A percentile compares a stretch with the other conserved stretches of the same genome.
Conservation (phyloP, 2,888 invertebrate genomes). For the Achlya flavicornis region DNA sequence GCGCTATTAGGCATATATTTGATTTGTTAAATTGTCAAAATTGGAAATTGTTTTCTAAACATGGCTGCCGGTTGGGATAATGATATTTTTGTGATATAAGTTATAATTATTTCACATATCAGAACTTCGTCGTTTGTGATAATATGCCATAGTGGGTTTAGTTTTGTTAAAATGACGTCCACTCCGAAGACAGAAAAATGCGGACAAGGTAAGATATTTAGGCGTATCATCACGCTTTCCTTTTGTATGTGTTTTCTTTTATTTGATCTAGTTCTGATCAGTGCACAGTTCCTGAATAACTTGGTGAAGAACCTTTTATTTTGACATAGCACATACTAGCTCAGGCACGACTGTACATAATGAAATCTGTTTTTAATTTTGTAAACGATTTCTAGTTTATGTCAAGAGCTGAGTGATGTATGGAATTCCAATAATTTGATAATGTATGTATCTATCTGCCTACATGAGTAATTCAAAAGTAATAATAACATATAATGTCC, state of each 20-base stretch:
- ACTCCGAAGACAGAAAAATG: constrained; percentile 81
- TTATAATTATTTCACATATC: constrained; percentile 34
- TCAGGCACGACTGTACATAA: too few relatives aligned
- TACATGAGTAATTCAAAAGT: too few relatives aligned
- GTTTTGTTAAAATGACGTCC: constrained; percentile 72
- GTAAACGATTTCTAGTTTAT: too few relatives aligned
- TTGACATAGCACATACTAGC: too few relatives aligned
- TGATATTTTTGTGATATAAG: constrained; percentile 65
- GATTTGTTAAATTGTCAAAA: too few relatives aligned
- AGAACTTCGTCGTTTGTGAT: constrained; percentile 48
- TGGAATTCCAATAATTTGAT: too few relatives aligned
- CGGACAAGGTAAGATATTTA: constrained; percentile 72
- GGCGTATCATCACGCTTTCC: constrained; percentile 30
- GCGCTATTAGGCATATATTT: too few relatives aligned
- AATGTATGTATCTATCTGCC: too few relatives aligned
- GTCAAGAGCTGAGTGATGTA: too few relatives aligned
- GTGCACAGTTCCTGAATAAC: background rate
- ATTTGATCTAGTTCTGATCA: background rate
- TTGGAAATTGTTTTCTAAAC: constrained; percentile 61
- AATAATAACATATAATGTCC: too few relatives aligned
- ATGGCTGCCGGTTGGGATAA: constrained; percentile 80
- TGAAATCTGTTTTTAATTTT: too few relatives aligned
- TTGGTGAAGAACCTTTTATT: too few relatives aligned
- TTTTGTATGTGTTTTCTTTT: constrained; percentile 5
- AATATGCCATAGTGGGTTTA: constrained; percentile 71